Evolutionary conservation across 2,113 vertebrate genomes (phyloP).

Genomic region (Hystrix brachyura): DNA sequence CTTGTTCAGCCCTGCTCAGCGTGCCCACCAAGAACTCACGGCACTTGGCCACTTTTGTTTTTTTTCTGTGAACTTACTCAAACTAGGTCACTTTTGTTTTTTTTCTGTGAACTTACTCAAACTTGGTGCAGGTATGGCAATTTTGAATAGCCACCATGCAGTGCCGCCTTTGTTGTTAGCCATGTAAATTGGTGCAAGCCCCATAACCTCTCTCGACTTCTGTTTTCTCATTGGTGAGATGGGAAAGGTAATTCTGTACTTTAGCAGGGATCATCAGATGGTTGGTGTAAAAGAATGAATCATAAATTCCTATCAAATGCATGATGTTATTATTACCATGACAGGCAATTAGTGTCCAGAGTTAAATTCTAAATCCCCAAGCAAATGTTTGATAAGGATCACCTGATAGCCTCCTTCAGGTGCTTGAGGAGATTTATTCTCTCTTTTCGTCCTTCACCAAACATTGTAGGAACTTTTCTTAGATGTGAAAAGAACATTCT

Average conservation of each 20-base stretch:
- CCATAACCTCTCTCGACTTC: background rate
- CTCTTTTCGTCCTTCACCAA: background rate
- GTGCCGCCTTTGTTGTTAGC: background rate
- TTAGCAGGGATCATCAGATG: background rate
- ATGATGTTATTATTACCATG: background rate
- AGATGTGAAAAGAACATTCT: background rate
- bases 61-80: background rate
- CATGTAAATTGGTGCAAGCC: background rate
- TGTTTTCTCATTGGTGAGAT: background rate
- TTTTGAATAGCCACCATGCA: background rate
- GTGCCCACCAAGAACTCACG: background rate
- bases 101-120: background rate
- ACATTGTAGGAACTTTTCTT: background rate
- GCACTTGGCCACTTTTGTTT: background rate
- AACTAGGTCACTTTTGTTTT: background rate
- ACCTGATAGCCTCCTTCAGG: background rate
- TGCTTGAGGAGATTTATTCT: background rate
- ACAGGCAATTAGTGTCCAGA: background rate
- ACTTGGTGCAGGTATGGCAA: background rate
- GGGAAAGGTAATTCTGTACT: background rate
- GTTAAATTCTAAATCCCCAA: background rate
- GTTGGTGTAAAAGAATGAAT: conserved; percentile 10
- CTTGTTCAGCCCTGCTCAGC: background rate
- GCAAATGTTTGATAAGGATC: conserved; percentile 40
- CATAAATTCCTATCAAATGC: background rate